phyloP scores from a whole-genome alignment of 2,888 invertebrate species.

The Rhagophthalmus giganteus region DNA sequence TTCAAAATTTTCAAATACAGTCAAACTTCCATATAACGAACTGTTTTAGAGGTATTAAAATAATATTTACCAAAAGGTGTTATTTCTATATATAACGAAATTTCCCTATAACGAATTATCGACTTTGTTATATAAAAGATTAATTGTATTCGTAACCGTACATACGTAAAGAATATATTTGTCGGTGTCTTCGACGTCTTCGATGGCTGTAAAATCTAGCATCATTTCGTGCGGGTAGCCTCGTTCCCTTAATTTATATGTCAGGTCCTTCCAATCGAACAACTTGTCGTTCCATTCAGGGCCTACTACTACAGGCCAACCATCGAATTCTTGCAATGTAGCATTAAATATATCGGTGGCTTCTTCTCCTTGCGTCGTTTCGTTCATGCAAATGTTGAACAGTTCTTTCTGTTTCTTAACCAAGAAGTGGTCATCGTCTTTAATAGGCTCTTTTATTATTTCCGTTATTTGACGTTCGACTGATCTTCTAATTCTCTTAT shows the following conservation, averaged over 20 bases:
- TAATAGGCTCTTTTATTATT: neutral
- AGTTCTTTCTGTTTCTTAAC: constrained; percentile 2
- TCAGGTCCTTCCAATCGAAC: constrained; percentile 77
- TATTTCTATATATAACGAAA: too few species aligned
- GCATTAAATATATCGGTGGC: constrained; percentile 9
- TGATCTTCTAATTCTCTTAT: neutral
- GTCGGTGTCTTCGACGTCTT: constrained; percentile 1
- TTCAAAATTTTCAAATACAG: constrained; percentile 4
- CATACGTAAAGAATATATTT: constrained; percentile 5
- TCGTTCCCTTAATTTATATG: constrained; percentile 70
- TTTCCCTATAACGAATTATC: too few species aligned
- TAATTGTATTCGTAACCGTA: too few species aligned
- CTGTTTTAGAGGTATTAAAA: too few species aligned
- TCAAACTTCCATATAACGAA: too few species aligned
- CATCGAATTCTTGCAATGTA: constrained; percentile 65
- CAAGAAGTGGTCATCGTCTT: neutral
- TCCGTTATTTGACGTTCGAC: neutral
- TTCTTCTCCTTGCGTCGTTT: constrained; percentile 3
- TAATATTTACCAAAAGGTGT: too few species aligned
- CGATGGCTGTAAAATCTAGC: constrained; percentile 1
- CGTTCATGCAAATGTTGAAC: constrained; percentile 5
- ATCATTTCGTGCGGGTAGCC: constrained; percentile 59
- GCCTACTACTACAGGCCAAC: constrained; percentile 84
- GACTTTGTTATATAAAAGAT: too few species aligned
- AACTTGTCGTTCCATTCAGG: constrained; percentile 66